Evolutionary conservation across 2,888 invertebrate genomes (phyloP), one percentile per base, ranked within the genome.

Genomic region (Agrotis ipsilon): DNA sequence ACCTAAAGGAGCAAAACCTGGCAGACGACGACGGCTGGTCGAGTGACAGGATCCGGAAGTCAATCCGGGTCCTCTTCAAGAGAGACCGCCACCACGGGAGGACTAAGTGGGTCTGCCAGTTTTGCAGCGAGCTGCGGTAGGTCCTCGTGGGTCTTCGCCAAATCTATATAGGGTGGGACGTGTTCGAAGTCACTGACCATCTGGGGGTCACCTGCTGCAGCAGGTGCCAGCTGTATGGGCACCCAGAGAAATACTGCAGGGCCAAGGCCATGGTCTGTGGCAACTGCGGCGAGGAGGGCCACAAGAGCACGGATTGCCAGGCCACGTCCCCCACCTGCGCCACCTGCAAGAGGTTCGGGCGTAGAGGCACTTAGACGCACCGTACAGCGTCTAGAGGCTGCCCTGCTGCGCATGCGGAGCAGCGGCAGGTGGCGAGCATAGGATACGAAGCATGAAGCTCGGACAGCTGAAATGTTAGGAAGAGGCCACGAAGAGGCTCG

Each of bases 331-430:
- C 54, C 0, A 11, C 11, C 5, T 64, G 64, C 19, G 54, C 64
- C 0, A 87, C 87, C 0, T 87, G 87, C 68, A 66, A 59, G 11
- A 46, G 72, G 0, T 83, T 87, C n/a, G 72, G 70, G 0, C 48
- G 78, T 0, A 61, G 59, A 0, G 81, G 75, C 0, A 66, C 76
- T 0, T 14, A 13, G 0, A 11, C 11, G 0, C 87, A 88, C 62
- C 11, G 45, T 0, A 87, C 87, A 0, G 79, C 74, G 0, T 60
- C 82, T 0, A 0, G 39, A 0, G 21, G 54, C 16, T 85, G 85
- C 49, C 85, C 24, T 3, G 24, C 24, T 24, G 24, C 24, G 24
- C 24, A 24, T 24, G 24, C 24, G 24, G 24, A 24, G 24, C 24
- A 24, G 24, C 24, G 24, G 24, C 24, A 24, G 24, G 24, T 24